Percentiles rank a stretch among this genome's conserved stretches.
Conservation (phyloP, 2,888 invertebrate species). For the Trachelus stipa region DNA sequence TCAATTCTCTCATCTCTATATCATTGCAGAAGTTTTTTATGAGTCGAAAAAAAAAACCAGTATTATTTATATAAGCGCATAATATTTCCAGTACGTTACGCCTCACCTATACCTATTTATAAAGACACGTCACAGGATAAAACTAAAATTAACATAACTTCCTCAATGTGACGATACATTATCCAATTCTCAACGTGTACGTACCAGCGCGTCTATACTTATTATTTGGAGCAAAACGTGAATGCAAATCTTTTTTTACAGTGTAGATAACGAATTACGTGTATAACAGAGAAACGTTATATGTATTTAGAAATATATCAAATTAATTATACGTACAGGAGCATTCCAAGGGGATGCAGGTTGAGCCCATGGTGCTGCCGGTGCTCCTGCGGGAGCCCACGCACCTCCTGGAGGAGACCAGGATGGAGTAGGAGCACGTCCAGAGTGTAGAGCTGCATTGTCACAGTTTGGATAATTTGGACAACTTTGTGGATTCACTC, state of each 20-base stretch:
- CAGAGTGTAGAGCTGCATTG: slow-evolving; percentile 19
- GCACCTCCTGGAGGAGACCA: not conserved
- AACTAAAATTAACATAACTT: not conserved
- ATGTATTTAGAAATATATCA: not conserved
- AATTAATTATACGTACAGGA: slow-evolving; percentile 1
- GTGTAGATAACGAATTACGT: not conserved
- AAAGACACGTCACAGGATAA: not conserved
- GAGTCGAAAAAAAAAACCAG: not conserved
- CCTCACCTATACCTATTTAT: not conserved
- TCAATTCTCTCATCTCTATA: not conserved
- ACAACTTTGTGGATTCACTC: slow-evolving; percentile 18
- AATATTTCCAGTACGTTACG: not conserved
- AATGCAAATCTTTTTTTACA: too few species aligned
- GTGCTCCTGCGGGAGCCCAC: not conserved
- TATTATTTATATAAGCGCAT: not conserved
- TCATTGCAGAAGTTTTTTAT: not conserved
- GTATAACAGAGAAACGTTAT: not conserved
- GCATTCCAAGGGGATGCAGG: not conserved
- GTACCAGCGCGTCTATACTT: too few species aligned
- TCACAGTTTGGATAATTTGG: slow-evolving; percentile 21
- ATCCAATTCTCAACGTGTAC: not conserved
- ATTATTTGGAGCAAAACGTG: too few species aligned
- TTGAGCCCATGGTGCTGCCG: not conserved
- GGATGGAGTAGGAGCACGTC: slow-evolving; percentile 2
- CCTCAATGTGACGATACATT: not conserved